phyloP scores from a whole-genome alignment of 2,888 invertebrate genomes.

The Hedya salicella region DNA sequence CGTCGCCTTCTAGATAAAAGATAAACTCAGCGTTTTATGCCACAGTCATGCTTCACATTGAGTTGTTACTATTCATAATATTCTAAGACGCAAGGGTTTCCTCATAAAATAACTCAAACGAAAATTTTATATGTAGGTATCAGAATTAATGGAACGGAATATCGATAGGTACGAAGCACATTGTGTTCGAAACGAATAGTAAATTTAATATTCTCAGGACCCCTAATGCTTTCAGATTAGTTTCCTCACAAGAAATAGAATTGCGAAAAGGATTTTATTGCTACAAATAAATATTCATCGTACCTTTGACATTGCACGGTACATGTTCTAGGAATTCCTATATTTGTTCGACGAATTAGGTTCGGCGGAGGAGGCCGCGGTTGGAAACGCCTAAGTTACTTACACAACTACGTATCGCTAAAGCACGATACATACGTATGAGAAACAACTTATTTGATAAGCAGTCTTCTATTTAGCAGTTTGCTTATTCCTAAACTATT shows the following conservation, averaged over 20 bases:
- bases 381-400: not conserved
- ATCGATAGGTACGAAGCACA: slow-evolving; percentile 10
- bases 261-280: not conserved
- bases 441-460: not conserved
- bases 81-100: too few species aligned
- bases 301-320: not conserved
- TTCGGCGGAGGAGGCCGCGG: not conserved
- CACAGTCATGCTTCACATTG: too few species aligned
- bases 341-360: not conserved
- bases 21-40: too few species aligned
- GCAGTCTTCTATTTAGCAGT: too few species aligned
- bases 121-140: slow-evolving; percentile 1
- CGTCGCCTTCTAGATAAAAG: too few species aligned
- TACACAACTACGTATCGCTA: not conserved
- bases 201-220: slow-evolving; percentile 22
- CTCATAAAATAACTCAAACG: not conserved
- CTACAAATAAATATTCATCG: not conserved
- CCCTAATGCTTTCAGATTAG: slow-evolving; percentile 10
- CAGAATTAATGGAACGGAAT: slow-evolving; percentile 11
- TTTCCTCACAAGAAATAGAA: not conserved
- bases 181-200: slow-evolving; percentile 15
- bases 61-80: too few species aligned
- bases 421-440: not conserved
- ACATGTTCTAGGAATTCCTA: not conserved
- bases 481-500: too few species aligned